Percentiles rank a stretch among this genome's conserved stretches.
phyloP scores from a whole-genome alignment of 2,113 vertebrate genomes.

The Scatophagus argus region DNA sequence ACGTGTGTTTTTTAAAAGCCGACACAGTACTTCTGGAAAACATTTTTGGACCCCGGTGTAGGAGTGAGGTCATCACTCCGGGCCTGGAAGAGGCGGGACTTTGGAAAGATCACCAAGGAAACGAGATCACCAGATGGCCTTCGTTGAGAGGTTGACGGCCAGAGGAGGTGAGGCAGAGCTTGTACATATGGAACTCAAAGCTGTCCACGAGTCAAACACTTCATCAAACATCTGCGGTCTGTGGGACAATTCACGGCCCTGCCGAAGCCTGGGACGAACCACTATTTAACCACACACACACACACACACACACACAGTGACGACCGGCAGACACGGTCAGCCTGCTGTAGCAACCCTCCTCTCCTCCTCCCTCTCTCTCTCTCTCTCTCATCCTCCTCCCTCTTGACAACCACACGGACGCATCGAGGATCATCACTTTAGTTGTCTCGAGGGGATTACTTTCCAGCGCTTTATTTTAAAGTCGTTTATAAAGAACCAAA shows the following conservation, averaged over 20 bases:
- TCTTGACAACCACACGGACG: slow-evolving; percentile 47
- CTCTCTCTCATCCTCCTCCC: slow-evolving; percentile 22
- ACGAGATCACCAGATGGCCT: slow-evolving; percentile 62
- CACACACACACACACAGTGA: no score
- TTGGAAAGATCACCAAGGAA: slow-evolving; percentile 28
- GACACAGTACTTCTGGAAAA: slow-evolving; percentile 34
- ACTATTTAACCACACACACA: slow-evolving; percentile 73
- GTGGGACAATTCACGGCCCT: slow-evolving; percentile 47
- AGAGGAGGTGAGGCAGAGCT: slow-evolving; percentile 51
- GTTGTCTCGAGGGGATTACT: slow-evolving; percentile 59
- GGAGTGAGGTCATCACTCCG: slow-evolving; percentile 30
- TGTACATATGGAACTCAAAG: slow-evolving; percentile 72
- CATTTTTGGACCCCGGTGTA: slow-evolving; percentile 33
- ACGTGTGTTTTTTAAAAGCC: slow-evolving; percentile 7
- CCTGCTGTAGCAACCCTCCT: slow-evolving; percentile 47
- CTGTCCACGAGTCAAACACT: slow-evolving; percentile 43
- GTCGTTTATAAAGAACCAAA: slow-evolving; percentile 74
- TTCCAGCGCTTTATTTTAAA: slow-evolving; percentile 66
- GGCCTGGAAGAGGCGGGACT: slow-evolving; percentile 33
- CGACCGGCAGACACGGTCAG: slow-evolving; percentile 49
- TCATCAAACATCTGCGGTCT: slow-evolving; percentile 34
- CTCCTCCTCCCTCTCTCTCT: slow-evolving; percentile 35
- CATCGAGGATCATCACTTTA: slow-evolving; percentile 53
- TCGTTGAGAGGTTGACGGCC: slow-evolving; percentile 45
- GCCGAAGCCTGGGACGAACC: slow-evolving; percentile 71